Conservation (phyloP, 2,113 vertebrate species). For the Ochotona princeps region DNA sequence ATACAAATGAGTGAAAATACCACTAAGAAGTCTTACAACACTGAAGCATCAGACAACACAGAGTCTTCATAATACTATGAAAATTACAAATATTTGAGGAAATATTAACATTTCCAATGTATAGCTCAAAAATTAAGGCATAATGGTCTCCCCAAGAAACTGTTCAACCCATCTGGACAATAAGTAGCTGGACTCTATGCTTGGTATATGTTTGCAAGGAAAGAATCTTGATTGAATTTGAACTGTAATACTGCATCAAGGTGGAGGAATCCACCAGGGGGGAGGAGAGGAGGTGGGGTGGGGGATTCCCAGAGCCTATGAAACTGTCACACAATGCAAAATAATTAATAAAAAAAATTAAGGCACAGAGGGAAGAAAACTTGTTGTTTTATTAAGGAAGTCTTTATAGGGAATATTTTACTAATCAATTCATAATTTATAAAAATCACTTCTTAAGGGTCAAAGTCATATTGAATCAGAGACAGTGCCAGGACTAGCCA, state of each 20-base stretch:
- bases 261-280: no score
- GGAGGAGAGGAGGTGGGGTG: no score
- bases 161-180: no score
- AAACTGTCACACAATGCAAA: no score
- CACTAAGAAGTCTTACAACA: constrained; percentile 40
- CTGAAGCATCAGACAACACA: constrained; percentile 38
- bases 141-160: no score
- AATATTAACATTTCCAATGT: constrained; percentile 41
- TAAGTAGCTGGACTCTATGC: no score
- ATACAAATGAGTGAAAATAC: constrained; percentile 49
- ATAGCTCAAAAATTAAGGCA: constrained; percentile 13
- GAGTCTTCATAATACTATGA: constrained; percentile 8
- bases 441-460: constrained; percentile 53
- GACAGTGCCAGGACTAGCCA: no score
- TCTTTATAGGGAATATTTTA: constrained; percentile 49
- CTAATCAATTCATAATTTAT: constrained; percentile 47
- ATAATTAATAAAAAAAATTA: no score
- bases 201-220: no score
- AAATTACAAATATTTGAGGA: constrained; percentile 56
- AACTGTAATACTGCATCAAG: no score
- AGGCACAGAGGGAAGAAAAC: constrained; percentile 12
- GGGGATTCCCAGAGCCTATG: no score
- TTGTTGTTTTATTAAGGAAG: constrained; percentile 21
- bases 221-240: no score
- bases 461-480: constrained; percentile 45